Base-by-base conservation (phyloP, 1,140 invertebrate genomes). In the Leptinotarsa lineolata region DNA sequence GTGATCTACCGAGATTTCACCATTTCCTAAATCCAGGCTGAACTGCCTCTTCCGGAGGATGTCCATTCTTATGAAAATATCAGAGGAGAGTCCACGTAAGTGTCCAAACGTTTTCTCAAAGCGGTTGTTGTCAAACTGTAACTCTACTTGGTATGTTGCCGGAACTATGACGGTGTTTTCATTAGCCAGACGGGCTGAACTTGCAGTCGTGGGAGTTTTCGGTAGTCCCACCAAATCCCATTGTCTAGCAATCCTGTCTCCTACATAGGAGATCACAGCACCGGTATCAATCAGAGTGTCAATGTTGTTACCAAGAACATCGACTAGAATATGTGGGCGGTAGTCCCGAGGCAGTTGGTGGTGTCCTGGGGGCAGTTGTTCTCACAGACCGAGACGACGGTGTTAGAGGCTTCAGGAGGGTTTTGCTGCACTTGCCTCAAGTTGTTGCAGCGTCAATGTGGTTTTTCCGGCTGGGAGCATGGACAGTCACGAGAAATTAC, bases 161-260 rank as follows among this genome's bases (percentile, higher is more conserved):
- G 11, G 59, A n/a, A 60, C 59, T 13, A 8, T 60, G 20, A 18
- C 59, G n/a, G 59, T 60, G 8, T 60, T 1, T 46, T 13, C 45
- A 13, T 46, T 46, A 13, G 45, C 13, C 45, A 46, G 13, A 6
- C 45, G 45, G 45, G 59, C 59, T 8, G 59, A 60, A n/a, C 59
- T 60, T 15, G 1, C n/a, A n/a, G 59, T 6, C 6, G 16, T 60
- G 11, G 59, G 59, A 60, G 2, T 21, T 60, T 72, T 21, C 18
- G 2, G 44, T 54, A 68, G 8, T 46, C 70, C 70, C 11, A n/a
- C 2, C n/a, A 13, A 3, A 20, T 21, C 4, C 20, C 71, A 71
- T 4, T 44, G 60, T 76, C 74, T 3, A 73, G 3, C 16, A 75
- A 61, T 20, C n/a, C 4, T 21, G 22, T 70, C 63, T 13, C 64